Percentiles rank a stretch among this genome's conserved stretches.
Evolutionary conservation across 2,888 invertebrate genomes (phyloP).

Genomic region (Ganaspis brasiliensis): DNA sequence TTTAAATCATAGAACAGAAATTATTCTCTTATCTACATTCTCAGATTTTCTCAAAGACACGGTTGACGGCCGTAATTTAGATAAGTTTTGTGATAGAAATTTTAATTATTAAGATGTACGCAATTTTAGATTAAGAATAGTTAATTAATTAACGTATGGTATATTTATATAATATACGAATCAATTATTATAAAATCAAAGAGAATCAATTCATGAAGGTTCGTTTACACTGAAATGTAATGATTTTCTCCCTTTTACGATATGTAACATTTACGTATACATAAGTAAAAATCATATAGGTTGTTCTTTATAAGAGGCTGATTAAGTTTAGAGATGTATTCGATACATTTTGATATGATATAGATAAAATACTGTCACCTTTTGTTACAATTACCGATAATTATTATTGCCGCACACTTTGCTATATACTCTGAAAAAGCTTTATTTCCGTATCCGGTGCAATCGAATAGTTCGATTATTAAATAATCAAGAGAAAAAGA

Average conservation of each 20-base stretch:
- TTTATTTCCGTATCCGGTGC: constrained; percentile 3
- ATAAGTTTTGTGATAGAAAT: constrained; percentile 66
- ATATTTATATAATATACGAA: constrained; percentile 24
- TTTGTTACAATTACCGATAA: constrained; percentile 27
- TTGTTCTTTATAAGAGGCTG: constrained; percentile 71
- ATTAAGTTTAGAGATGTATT: constrained; percentile 66
- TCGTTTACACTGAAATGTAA: constrained; percentile 7
- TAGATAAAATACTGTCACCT: background rate
- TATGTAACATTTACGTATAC: constrained; percentile 19
- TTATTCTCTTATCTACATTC: background rate
- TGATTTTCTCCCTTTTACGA: constrained; percentile 4
- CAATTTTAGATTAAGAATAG: constrained; percentile 25
- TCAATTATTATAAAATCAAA: constrained; percentile 37
- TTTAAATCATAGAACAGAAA: too few species aligned
- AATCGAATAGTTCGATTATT: background rate
- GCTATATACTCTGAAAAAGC: constrained; percentile 2
- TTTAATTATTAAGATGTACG: constrained; percentile 54
- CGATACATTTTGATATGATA: constrained; percentile 33
- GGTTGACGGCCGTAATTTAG: constrained; percentile 48
- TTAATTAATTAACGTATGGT: background rate
- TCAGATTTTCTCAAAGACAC: constrained; percentile 1
- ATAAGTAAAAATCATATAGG: constrained; percentile 65
- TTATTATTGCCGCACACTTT: constrained; percentile 6
- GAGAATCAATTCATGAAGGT: constrained; percentile 1
- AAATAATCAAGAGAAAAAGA: constrained; percentile 1